These are phyloP conservation scores for Netelia virgata DNA, from an alignment of 2,888 invertebrate species.

Conservation along the genomic window DNA sequence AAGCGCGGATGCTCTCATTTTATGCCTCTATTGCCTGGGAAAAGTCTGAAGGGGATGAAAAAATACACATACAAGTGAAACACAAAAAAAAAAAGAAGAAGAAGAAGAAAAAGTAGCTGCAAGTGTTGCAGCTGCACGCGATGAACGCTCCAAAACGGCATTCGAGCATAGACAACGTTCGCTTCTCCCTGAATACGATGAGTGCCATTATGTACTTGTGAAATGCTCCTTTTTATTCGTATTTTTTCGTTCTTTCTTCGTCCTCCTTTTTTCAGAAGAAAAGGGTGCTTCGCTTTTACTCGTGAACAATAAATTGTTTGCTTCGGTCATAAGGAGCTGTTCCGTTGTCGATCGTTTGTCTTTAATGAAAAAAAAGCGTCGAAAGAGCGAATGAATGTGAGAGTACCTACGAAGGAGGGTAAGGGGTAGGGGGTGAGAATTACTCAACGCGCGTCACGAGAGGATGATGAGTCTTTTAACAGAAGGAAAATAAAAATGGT, in stretches of 20 bases:
- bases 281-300: slow-evolving; percentile 6
- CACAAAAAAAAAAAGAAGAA: background rate
- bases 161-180: slow-evolving; percentile 40
- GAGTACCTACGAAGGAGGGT: too few species aligned
- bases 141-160: slow-evolving; percentile 34
- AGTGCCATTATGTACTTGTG: slow-evolving; percentile 55
- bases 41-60: background rate
- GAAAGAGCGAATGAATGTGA: background rate
- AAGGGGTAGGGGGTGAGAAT: too few species aligned
- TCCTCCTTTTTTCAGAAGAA: slow-evolving; percentile 2
- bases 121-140: slow-evolving; percentile 24
- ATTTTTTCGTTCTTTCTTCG: slow-evolving; percentile 3
- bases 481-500: too few species aligned
- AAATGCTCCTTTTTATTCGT: slow-evolving; percentile 19
- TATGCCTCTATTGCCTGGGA: slow-evolving; percentile 3
- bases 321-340: slow-evolving; percentile 12
- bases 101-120: background rate
- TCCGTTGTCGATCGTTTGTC: background rate
- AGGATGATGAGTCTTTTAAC: too few species aligned
- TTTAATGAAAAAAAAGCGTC: background rate
- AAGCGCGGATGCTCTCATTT: slow-evolving; percentile 32
- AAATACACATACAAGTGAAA: background rate
- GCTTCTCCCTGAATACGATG: slow-evolving; percentile 42
- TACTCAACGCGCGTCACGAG: too few species aligned
- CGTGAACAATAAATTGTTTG: slow-evolving; percentile 35